Conservation (phyloP, 2,888 invertebrate species). For the Boloria selene region DNA sequence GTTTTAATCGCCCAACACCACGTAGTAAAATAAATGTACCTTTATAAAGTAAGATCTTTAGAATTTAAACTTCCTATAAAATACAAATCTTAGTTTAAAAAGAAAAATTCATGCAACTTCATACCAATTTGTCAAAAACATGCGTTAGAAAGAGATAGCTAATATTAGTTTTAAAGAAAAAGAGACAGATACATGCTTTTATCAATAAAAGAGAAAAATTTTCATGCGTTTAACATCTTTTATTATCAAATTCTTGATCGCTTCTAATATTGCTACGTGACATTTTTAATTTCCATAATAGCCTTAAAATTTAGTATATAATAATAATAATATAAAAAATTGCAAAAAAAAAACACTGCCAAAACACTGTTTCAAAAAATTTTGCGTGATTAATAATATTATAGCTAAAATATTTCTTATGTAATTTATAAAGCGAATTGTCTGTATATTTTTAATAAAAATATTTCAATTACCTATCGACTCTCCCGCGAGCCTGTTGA, state of each 20-base stretch:
- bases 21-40: no score
- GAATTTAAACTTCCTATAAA: neutral
- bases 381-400: conserved; percentile 26
- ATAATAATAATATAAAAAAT: neutral
- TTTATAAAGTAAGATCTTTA: no score
- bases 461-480: conserved; percentile 40
- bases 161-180: neutral
- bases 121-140: conserved; percentile 15
- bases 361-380: conserved; percentile 36
- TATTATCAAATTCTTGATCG: conserved; percentile 63
- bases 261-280: conserved; percentile 65
- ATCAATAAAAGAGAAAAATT: conserved; percentile 26
- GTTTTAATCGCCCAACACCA: no score
- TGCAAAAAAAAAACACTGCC: conserved; percentile 45
- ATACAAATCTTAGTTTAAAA: neutral
- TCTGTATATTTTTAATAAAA: conserved; percentile 5
- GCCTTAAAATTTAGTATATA: conserved; percentile 24
- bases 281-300: conserved; percentile 38
- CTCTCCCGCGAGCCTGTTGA: conserved; percentile 38
- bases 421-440: conserved; percentile 11
- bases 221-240: conserved; percentile 49
- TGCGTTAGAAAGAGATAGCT: conserved; percentile 17
- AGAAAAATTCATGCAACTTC: conserved; percentile 22
- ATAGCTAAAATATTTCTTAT: conserved; percentile 6
- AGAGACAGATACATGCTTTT: conserved; percentile 31